Evolutionary conservation across 2,888 invertebrate species (phyloP).

Genomic region (Kuschelorhynchus macadamiae): DNA sequence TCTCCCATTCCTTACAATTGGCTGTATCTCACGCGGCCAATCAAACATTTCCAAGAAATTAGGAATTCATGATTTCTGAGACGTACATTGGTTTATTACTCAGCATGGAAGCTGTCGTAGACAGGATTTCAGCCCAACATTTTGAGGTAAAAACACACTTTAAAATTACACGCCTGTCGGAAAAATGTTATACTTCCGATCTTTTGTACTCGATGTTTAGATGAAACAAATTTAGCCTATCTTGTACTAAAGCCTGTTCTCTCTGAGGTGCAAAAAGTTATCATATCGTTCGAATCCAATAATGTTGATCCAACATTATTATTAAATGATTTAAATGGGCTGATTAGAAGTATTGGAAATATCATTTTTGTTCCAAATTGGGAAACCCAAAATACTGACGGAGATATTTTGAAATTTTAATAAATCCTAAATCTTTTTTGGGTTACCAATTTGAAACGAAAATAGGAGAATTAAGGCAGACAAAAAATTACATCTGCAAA

Average conservation of each 20-base stretch:
- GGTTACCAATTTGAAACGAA: constrained; percentile 3
- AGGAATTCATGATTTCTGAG: constrained; percentile 52
- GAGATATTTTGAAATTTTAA: too few species aligned
- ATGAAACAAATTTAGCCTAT: constrained; percentile 7
- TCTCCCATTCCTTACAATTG: constrained; percentile 63
- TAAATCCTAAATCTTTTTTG: constrained; percentile 5
- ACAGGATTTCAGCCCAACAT: constrained; percentile 58
- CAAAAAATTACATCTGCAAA: constrained; percentile 1
- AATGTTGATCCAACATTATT: neutral
- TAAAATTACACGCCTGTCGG: neutral
- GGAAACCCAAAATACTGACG: too few species aligned
- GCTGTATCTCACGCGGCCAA: constrained; percentile 57
- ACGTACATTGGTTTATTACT: constrained; percentile 60
- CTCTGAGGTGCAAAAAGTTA: constrained; percentile 2
- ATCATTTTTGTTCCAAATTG: too few species aligned
- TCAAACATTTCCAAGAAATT: constrained; percentile 57
- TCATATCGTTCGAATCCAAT: neutral
- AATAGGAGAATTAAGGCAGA: neutral
- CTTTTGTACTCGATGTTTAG: constrained; percentile 6
- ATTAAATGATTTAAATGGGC: neutral
- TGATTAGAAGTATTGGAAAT: constrained; percentile 1
- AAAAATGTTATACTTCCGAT: constrained; percentile 6
- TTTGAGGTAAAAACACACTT: constrained; percentile 56
- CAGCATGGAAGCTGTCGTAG: constrained; percentile 57
- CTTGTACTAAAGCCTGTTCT: neutral